These are phyloP conservation scores for Ataeniobius toweri DNA, from an alignment of 2,797 vertebrate species.

Conservation along the genomic window DNA sequence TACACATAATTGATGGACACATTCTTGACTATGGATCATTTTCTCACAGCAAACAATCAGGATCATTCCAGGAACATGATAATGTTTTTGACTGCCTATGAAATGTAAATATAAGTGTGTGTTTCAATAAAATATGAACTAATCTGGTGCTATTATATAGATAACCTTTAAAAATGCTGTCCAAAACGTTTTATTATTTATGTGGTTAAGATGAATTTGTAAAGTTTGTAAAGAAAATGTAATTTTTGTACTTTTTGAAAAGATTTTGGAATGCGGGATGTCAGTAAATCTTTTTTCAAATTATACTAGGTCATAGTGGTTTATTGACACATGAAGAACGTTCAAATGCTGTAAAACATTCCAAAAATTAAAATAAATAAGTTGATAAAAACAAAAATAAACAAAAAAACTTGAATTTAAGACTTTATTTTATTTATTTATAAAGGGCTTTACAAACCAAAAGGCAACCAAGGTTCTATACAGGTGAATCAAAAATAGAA, in stretches of 20 bases:
- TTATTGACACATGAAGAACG: not conserved
- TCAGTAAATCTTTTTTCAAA: not conserved
- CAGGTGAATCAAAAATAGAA: too few relatives aligned
- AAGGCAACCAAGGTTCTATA: too few relatives aligned
- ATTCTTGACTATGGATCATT: conserved; percentile 59
- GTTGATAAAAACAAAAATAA: too few relatives aligned
- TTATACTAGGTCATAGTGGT: not conserved
- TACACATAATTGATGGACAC: conserved; percentile 57
- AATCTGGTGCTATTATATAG: too few relatives aligned
- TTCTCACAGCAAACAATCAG: conserved; percentile 65
- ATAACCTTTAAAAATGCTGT: too few relatives aligned
- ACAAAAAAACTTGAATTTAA: too few relatives aligned
- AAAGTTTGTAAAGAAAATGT: not conserved
- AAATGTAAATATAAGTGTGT: conserved; percentile 21
- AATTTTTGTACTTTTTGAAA: not conserved
- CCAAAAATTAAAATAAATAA: too few relatives aligned
- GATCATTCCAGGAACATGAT: conserved; percentile 41
- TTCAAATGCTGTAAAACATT: not conserved
- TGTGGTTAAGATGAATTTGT: not conserved
- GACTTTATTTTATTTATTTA: too few relatives aligned
- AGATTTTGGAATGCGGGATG: not conserved
- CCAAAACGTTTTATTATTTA: not conserved
- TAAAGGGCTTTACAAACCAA: too few relatives aligned
- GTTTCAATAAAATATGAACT: too few relatives aligned
- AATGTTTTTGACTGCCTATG: conserved; percentile 25